Evolutionary conservation across 1,140 invertebrate genomes (phyloP), one percentile per base, ranked within the genome.

Genomic region (Drosophila novamexicana): DNA sequence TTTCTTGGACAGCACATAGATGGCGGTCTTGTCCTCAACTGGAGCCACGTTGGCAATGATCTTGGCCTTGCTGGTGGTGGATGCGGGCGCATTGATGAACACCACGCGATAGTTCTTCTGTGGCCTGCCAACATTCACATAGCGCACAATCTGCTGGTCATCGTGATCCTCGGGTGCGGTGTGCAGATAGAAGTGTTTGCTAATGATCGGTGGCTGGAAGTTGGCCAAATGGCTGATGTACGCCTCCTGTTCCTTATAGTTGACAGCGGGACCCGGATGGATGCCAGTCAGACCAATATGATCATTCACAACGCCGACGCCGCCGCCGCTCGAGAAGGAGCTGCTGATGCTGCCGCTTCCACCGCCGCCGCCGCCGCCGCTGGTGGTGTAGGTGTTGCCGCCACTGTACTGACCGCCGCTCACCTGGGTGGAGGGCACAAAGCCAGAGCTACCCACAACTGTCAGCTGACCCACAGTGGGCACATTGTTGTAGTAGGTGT

Each of bases 31-130:
- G 83, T 97, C 96, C 93, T 97, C 96, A 44, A 95, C 95, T 12
- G 95, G 76, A 32, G 95, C 94, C 64, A 96, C 93, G 54, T 94
- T 93, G 77, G 96, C 96, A 95, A 93, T 56, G 93, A 94, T 63
- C 94, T 95, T 34, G 7, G 95, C 95, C 79, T 94, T 95, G 63
- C 79, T 79, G 62, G 95, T 94, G 79, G 94, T 94, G n/a, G 95
- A 94, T 36, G 95, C 94, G 34, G 96, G 96, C 10, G 96, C 95
- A 93, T 97, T 96, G 93, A 97, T 97, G 94, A 97, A 97, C 86
- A 97, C 96, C 81, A 97, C 97, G 81, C 96, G 96, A 93, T 97
- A 97, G 93, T 97, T 96, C 84, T 96, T 97, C 92, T 96, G 95
- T 61, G 96, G 93, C 6, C 94, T 93, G 22, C 91, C 91, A 50